Conservation (phyloP, 64 coral and sea anemone species). For the Dendronephthya gigantea region DNA sequence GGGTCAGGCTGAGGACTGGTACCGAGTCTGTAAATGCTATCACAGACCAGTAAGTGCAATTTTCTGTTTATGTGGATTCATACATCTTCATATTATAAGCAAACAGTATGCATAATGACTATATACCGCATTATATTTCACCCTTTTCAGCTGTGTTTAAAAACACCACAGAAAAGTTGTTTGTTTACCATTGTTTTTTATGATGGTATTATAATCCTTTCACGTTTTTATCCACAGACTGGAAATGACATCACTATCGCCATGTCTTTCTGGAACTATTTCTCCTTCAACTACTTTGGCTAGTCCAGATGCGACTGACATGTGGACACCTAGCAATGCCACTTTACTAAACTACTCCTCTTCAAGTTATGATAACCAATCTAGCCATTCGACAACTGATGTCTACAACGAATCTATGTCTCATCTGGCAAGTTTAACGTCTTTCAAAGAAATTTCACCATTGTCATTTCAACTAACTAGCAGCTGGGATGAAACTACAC, state of each 20-base stretch:
- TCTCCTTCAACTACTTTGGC: neutral
- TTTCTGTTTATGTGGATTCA: neutral
- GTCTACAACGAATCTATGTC: neutral
- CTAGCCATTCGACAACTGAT: neutral
- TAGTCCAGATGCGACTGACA: neutral
- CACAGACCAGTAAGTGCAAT: neutral
- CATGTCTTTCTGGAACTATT: neutral
- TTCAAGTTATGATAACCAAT: neutral
- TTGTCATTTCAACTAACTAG: neutral
- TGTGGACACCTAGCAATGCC: neutral
- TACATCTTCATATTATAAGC: neutral
- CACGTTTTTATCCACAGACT: neutral
- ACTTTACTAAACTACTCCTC: neutral
- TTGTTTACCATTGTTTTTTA: neutral
- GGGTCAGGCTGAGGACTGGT: neutral
- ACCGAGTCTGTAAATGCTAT: neutral
- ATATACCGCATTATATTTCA: neutral
- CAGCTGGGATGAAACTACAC: constrained; percentile 15
- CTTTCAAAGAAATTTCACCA: neutral
- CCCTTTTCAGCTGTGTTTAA: neutral
- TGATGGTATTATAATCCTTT: neutral
- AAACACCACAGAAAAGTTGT: neutral
- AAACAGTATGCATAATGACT: neutral
- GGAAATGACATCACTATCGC: neutral
- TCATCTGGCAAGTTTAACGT: neutral